phyloP scores from a whole-genome alignment of 2,888 invertebrate genomes.

The Polymixis lichenea region DNA sequence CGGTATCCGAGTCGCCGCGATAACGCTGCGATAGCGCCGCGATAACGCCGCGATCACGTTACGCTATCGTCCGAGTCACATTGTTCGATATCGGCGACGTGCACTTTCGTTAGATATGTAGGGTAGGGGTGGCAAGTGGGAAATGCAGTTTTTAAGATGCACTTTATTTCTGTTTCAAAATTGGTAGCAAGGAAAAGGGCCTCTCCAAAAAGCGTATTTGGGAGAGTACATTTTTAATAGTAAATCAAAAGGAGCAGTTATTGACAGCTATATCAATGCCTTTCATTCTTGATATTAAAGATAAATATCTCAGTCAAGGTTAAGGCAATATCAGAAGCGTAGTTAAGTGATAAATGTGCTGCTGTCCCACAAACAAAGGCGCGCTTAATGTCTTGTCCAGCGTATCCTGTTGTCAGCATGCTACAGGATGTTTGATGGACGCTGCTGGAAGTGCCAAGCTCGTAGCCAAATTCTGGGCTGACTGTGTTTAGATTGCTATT shows the following conservation, averaged over 20 bases:
- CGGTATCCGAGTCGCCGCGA: conserved; percentile 66
- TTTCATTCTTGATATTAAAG: background rate
- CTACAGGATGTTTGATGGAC: too few species aligned
- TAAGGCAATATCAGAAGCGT: background rate
- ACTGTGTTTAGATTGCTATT: too few species aligned
- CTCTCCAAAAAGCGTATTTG: background rate
- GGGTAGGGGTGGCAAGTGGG: conserved; percentile 75
- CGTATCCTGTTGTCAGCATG: too few species aligned
- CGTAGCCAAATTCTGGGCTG: too few species aligned
- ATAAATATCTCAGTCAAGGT: background rate
- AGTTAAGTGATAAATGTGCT: too few species aligned
- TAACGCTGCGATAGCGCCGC: conserved; percentile 65
- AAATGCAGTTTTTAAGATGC: conserved; percentile 19
- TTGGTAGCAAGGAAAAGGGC: background rate
- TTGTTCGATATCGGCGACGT: conserved; percentile 83
- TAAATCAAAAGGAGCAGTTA: background rate
- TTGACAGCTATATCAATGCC: background rate
- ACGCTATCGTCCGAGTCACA: conserved; percentile 83
- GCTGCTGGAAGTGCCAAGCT: too few species aligned
- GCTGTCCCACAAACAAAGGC: background rate
- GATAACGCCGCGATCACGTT: conserved; percentile 74
- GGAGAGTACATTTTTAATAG: too few species aligned
- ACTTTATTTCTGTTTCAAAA: background rate
- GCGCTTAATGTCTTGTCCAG: too few species aligned
- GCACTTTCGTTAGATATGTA: conserved; percentile 82